phyloP scores from a whole-genome alignment of 2,888 invertebrate genomes.

The Caenorhabditis wallacei region DNA sequence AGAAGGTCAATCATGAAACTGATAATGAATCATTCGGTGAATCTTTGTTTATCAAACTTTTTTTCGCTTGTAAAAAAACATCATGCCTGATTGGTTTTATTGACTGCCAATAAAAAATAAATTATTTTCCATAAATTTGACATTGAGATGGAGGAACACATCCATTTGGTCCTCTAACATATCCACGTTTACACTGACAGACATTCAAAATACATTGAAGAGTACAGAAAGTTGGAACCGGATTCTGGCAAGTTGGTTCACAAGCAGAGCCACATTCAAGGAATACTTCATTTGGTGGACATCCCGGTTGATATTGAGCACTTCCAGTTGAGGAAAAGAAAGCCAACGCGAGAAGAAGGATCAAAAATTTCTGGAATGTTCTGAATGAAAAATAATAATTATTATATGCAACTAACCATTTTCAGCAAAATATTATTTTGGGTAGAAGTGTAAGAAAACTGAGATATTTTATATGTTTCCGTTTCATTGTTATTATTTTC shows the following conservation, averaged over 20 bases:
- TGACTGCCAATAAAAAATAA: neutral
- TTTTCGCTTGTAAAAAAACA: neutral
- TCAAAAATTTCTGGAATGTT: slow-evolving; percentile 5
- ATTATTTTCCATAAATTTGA: slow-evolving; percentile 13
- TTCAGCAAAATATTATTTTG: neutral
- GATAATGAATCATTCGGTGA: neutral
- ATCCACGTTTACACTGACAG: slow-evolving; percentile 33
- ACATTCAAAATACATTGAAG: slow-evolving; percentile 31
- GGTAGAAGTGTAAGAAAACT: neutral
- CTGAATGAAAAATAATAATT: neutral
- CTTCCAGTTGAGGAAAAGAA: neutral
- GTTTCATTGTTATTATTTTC: slow-evolving; percentile 1
- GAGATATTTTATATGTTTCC: neutral
- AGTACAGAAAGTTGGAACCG: slow-evolving; percentile 5
- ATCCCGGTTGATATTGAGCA: neutral
- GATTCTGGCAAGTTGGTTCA: slow-evolving; percentile 27
- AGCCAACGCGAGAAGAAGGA: neutral
- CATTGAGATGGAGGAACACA: slow-evolving; percentile 18
- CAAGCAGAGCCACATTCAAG: slow-evolving; percentile 23
- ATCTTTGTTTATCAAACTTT: neutral
- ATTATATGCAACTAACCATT: slow-evolving; percentile 3
- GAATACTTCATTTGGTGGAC: slow-evolving; percentile 27
- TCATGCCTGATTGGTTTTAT: neutral
- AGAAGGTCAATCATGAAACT: neutral
- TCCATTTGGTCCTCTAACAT: slow-evolving; percentile 22